phyloP scores from a whole-genome alignment of 2,113 vertebrate species.

The Clarias magur region DNA sequence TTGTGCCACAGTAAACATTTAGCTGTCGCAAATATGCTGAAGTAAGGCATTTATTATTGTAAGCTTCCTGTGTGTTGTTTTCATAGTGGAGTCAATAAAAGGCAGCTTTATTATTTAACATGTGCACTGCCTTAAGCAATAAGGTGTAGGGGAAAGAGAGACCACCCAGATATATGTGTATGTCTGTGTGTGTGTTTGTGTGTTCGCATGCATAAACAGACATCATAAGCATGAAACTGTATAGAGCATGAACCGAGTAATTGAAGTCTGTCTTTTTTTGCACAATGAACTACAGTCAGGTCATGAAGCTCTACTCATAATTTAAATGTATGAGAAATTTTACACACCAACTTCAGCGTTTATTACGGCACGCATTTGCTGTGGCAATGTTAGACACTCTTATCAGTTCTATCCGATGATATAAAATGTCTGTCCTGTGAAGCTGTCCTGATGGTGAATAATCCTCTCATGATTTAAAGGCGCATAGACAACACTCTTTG shows the following conservation, averaged over 20 bases:
- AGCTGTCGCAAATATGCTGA: conserved; percentile 41
- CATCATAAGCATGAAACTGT: not conserved
- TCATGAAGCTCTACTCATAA: not conserved
- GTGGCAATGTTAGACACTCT: too few relatives aligned
- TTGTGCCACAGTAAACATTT: conserved; percentile 45
- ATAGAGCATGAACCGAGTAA: not conserved
- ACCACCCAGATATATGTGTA: conserved; percentile 32
- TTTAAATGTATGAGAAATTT: too few relatives aligned
- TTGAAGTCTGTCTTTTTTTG: not conserved
- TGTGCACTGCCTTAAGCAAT: conserved; percentile 40
- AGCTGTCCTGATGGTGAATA: too few relatives aligned
- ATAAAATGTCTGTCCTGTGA: too few relatives aligned
- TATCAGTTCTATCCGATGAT: too few relatives aligned
- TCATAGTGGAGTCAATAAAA: conserved; percentile 46
- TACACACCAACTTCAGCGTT: too few relatives aligned
- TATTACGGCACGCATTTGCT: too few relatives aligned
- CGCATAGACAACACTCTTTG: too few relatives aligned
- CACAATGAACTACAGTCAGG: not conserved
- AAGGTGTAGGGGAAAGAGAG: conserved; percentile 3
- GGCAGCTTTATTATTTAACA: conserved; percentile 32
- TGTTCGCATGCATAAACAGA: not conserved
- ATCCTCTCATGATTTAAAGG: too few relatives aligned
- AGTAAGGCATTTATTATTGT: conserved; percentile 40
- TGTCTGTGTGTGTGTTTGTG: conserved; percentile 39
- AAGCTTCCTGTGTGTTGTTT: conserved; percentile 45